Base-by-base conservation (phyloP, 2,888 invertebrate genomes). In the Acrocera orbiculus region DNA sequence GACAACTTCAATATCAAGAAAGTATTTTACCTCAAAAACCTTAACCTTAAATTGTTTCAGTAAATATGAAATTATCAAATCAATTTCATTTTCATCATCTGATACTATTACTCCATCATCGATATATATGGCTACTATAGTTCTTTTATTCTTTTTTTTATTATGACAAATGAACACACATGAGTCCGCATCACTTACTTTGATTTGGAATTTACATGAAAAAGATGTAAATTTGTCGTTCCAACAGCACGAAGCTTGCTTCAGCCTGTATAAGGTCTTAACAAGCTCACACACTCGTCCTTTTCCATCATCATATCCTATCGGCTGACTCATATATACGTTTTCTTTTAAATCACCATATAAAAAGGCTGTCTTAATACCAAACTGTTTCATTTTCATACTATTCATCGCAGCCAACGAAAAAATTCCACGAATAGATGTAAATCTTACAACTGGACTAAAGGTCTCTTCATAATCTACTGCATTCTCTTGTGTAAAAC, bases 381-480 rank as follows among this genome's bases (percentile, higher is more conserved):
- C 43, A 27, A 44, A 43, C 25, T 42, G 42, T 22, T 34, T 43
- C 8, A 44, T 31, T 10, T 29, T 25, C 28, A 45, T 23, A 11
- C 27, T 23, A 23, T 30, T 8, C n/a, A n/a, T n/a, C 10, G 32
- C 38, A 9, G 40, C 27, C 5, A 36, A 16, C 1, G 41, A 22
- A 14, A 44, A 32, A 37, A 48, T 33, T 29, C 40, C 38, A 34
- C 44, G 41, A 22, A 49, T 39, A 9, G 46, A 48, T 17, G 43
- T 35, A 27, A 43, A 41, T 40, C 40, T 44, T 9, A 43, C 46
- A 2, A 52, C 50, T n/a, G 51, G 49, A 26, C 51, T 46, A 33
- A 48, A 54, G 2, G 48, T 48, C 35, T 52, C 47, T 16, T 46
- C 38, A 39, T 48, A 53, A 37, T 50, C 48, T 20, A 44, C 34